phyloP scores from a whole-genome alignment of 2,888 invertebrate genomes.

The Andrena flavipes region DNA sequence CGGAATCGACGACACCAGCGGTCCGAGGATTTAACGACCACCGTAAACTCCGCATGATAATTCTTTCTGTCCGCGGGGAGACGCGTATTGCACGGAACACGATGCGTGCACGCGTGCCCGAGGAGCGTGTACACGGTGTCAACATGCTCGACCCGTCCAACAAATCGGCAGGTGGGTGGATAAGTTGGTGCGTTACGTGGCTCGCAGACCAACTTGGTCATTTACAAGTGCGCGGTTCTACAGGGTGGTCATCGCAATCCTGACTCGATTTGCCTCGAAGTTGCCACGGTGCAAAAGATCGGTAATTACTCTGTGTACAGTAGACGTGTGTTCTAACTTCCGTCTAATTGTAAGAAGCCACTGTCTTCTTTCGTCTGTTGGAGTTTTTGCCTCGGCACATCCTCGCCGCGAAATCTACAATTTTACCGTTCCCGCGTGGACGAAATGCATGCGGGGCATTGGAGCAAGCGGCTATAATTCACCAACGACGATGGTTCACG shows the following conservation, averaged over 20 bases:
- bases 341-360: neutral
- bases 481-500: constrained; percentile 30
- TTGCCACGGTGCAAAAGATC: neutral
- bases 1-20: constrained; percentile 32
- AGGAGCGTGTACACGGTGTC: constrained; percentile 30
- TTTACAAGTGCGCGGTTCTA: neutral
- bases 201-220: constrained; percentile 27
- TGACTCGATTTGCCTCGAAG: too few species aligned
- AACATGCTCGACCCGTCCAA: constrained; percentile 31
- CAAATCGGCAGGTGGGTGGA: constrained; percentile 57
- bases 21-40: constrained; percentile 39
- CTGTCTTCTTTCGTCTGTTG: neutral
- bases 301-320: too few species aligned
- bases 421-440: neutral
- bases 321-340: too few species aligned
- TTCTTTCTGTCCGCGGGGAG: constrained; percentile 36
- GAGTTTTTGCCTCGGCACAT: constrained; percentile 17
- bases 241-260: constrained; percentile 7
- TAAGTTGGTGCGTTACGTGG: constrained; percentile 54
- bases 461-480: constrained; percentile 34
- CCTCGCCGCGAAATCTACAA: constrained; percentile 3
- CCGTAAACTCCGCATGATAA: constrained; percentile 36
- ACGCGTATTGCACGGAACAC: constrained; percentile 16
- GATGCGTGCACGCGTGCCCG: constrained; percentile 25
- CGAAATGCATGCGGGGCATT: constrained; percentile 7